Base-by-base conservation (phyloP, 2,113 vertebrate genomes). In the Cichladusa arquata region DNA sequence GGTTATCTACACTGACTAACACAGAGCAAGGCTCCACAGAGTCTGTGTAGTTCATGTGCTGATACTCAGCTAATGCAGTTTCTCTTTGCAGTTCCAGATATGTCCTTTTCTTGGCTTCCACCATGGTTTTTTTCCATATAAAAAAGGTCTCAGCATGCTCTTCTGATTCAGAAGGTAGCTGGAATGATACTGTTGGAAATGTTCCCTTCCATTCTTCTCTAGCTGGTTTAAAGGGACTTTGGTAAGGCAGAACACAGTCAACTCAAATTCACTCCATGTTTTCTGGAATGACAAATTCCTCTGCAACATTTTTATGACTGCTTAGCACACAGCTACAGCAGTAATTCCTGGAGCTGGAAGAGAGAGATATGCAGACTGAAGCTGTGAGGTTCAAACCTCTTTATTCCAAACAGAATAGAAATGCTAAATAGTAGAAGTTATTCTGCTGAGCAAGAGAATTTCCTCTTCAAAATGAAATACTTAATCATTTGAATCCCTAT, bases 401-500 rank as follows among this genome's bases (percentile, higher is more conserved):
- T 84, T 84, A 95, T 95, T 91, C 57, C 62, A 87, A 95, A 58
- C 40, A 79, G 56, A 80, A 88, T 56, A 87, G 77, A 84, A 92
- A 85, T 78, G 77, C 44, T 85, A 91, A 81, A 72, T 54, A 83
- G 67, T 78, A 74, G 26, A 51, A 84, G 44, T 62, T 79, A 42
- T 56, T 91, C 53, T 93, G 89, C 91, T 91, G 91, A 83, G 77
- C 94, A 81, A 56, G 81, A 89, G 36, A 81, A 85, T 89, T 92
- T 70, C 29, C 34, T 92, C 64, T 83, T 57, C 42, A 89, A 87
- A 94, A 91, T 42, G 1, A 92, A 90, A 76, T 76, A 79, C 40
- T 90, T 61, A 48, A 89, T 93, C 33, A 53, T 79, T 64, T 81
- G 38, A 81, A 85, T 91, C 61, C 48, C 53, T 86, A 24, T 76